Evolutionary conservation across 2,113 vertebrate species (phyloP).

Genomic region (Notarius lentiginosus): DNA sequence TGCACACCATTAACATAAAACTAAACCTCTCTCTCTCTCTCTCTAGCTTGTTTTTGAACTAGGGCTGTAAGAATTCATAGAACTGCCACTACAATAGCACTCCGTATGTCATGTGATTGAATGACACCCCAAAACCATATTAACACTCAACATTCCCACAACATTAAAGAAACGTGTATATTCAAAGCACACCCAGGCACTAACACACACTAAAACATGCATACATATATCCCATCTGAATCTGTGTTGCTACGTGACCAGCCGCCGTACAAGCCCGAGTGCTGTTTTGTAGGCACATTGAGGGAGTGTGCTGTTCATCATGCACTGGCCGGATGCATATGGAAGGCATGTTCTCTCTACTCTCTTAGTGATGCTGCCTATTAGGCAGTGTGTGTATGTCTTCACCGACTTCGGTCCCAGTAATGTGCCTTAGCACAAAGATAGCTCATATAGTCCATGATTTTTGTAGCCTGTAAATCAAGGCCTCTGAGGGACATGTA

Average conservation of each 20-base stretch:
- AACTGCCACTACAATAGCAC: background rate
- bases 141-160: background rate
- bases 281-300: constrained; percentile 63
- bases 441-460: constrained; percentile 33
- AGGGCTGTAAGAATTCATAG: background rate
- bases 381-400: constrained; percentile 43
- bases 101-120: background rate
- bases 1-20: constrained; percentile 78
- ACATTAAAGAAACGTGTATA: constrained; percentile 28
- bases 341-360: constrained; percentile 44
- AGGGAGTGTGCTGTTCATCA: constrained; percentile 21
- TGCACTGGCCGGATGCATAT: constrained; percentile 46
- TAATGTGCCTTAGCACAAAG: constrained; percentile 45
- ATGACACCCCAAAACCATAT: background rate
- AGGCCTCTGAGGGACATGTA: constrained; percentile 32
- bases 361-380: constrained; percentile 41
- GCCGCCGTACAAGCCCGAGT: constrained; percentile 58
- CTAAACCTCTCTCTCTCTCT: constrained; percentile 42
- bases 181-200: constrained; percentile 37
- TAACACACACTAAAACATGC: constrained; percentile 34
- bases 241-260: constrained; percentile 58
- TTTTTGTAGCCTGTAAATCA: constrained; percentile 34
- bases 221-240: constrained; percentile 43
- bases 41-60: constrained; percentile 21
- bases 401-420: constrained; percentile 2